Base-by-base conservation (phyloP, 2,113 vertebrate genomes). In the Anoplopoma fimbria region DNA sequence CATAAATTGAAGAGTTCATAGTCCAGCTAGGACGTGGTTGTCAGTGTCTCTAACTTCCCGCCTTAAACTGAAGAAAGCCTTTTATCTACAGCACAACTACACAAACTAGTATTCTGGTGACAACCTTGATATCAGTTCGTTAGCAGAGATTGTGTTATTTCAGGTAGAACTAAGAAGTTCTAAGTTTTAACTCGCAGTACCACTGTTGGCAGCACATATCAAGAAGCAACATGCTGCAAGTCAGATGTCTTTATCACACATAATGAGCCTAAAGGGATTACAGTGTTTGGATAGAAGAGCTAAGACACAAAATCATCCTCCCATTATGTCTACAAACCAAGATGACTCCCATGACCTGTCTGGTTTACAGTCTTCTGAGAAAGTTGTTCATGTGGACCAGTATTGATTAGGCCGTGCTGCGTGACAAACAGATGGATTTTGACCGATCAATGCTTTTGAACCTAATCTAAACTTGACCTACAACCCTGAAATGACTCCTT, bases 241-340 rank as follows among this genome's bases (percentile, higher is more conserved):
- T 49, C 49, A 6, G 14, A n/a, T 23, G 33, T 61, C 31, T 73
- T 73, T 1, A 53, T 33, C 23, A 40, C 29, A 40, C 25, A 68
- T 3, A 40, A 60, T 19, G n/a, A 38, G 31, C 63, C 34, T 19
- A 29, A 67, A 45, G 15, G 45, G 49, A 34, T 67, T 51, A 38
- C 4, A 19, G 15, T 73, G 53, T 81, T 81, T 69, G 27, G 8
- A 58, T n/a, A 60, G 47, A 65, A 29, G 51, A 21, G 64, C 69
- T 64, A 34, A 40, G 58, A 68, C 27, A 53, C 13, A 27, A 73
- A 62, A 45, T 69, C n/a, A 36, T 25, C 47, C 68, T 47, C 61
- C 64, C 9, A 25, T 34, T 55, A 27, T 23, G 34, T 84, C 67
- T 9, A 75, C 33, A 61, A 77, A 69, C 29, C 38, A 45, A 17